Conservation (phyloP, 1,140 invertebrate genomes). For the Liolophura sinensis region DNA sequence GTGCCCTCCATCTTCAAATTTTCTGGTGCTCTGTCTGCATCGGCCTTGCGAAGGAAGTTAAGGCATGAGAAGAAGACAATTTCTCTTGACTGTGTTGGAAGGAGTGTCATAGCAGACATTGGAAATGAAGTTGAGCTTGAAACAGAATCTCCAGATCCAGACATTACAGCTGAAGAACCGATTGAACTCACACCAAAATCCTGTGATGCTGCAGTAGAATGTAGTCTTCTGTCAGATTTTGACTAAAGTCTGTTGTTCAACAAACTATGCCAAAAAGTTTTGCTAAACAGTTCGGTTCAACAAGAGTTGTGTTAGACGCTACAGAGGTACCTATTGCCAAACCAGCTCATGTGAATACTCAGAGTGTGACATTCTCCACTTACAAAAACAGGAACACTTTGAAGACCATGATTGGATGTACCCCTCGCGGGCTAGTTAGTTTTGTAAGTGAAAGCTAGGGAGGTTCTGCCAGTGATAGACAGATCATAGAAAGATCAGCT, state of each 20-base stretch:
- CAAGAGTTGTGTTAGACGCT: conserved; percentile 30
- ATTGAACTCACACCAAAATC: neutral
- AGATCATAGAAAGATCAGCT: conserved; percentile 22
- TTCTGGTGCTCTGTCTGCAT: too few relatives aligned
- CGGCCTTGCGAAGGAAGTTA: too few relatives aligned
- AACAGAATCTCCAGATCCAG: too few relatives aligned
- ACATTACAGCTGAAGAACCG: neutral
- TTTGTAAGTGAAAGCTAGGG: conserved; percentile 22
- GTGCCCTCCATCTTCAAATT: too few relatives aligned
- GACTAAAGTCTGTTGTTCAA: conserved; percentile 3
- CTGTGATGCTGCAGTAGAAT: conserved; percentile 5
- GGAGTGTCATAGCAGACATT: too few relatives aligned
- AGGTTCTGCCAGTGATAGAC: conserved; percentile 21
- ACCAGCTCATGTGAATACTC: conserved; percentile 15
- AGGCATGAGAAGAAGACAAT: too few relatives aligned
- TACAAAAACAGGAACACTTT: conserved; percentile 29
- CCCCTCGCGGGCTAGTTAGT: conserved; percentile 17
- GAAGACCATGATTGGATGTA: conserved; percentile 25
- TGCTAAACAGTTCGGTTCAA: conserved; percentile 19
- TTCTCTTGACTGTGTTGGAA: too few relatives aligned
- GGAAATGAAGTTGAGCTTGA: too few relatives aligned
- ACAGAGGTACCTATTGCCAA: conserved; percentile 29
- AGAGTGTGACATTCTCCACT: conserved; percentile 18
- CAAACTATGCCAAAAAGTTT: conserved; percentile 27
- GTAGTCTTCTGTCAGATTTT: neutral